A percentile compares a stretch with the other conserved stretches of the same genome.
These are phyloP conservation scores for Rallus crepitans DNA, from an alignment of 2,797 vertebrate species.

Conservation along the genomic window DNA sequence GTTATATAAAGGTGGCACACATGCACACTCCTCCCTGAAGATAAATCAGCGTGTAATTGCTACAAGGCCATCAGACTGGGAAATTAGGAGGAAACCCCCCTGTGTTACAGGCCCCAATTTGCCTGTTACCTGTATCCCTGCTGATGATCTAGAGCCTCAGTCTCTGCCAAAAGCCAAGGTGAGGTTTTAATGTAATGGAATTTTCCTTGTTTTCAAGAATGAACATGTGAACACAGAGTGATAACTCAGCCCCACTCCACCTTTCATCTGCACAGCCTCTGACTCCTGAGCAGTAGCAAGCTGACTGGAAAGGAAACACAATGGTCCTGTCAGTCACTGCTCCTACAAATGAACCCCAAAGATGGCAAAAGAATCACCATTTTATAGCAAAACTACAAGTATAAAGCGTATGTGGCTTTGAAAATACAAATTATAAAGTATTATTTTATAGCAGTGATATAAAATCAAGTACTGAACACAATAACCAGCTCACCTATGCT, in stretches of 20 bases:
- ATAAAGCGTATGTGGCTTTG: neutral
- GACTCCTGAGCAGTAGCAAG: neutral
- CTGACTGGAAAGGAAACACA: neutral
- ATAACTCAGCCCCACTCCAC: neutral
- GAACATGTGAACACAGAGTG: neutral
- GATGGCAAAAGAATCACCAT: neutral
- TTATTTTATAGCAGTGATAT: neutral
- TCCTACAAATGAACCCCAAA: neutral
- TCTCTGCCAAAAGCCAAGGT: constrained; percentile 30
- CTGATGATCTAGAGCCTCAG: neutral
- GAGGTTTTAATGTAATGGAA: constrained; percentile 10
- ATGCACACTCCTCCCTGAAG: constrained; percentile 12
- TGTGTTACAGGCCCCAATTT: constrained; percentile 50
- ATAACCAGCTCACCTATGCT: neutral
- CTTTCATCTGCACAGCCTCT: neutral
- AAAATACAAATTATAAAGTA: neutral
- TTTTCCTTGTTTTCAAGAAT: constrained; percentile 52
- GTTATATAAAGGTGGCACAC: neutral
- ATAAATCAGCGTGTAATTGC: constrained; percentile 48
- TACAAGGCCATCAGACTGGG: constrained; percentile 17
- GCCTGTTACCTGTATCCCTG: constrained; percentile 26
- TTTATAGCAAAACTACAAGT: neutral
- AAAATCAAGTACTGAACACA: neutral
- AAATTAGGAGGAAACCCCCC: constrained; percentile 55
- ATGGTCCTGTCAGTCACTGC: neutral